Conservation (phyloP, 2,113 vertebrate species). For the Mugil cephalus region DNA sequence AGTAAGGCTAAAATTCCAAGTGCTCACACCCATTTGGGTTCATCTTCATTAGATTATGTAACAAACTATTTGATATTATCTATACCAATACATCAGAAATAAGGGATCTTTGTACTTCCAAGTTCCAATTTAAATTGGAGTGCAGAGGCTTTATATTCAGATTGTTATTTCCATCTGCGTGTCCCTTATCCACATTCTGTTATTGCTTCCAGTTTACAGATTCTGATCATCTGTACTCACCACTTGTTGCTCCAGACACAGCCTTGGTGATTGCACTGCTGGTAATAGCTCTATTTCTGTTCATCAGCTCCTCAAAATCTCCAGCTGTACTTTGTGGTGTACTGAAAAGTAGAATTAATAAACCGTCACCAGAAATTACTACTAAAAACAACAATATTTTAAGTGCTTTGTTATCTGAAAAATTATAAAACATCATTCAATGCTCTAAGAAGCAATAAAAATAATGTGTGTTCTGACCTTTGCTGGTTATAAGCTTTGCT, state of each 20-base stretch:
- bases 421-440: background rate
- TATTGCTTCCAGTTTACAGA: slow-evolving; percentile 13
- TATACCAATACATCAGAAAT: no score
- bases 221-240: slow-evolving; percentile 72
- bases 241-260: slow-evolving; percentile 92
- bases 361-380: background rate
- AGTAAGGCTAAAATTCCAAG: background rate
- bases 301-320: slow-evolving; percentile 96
- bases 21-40: no score
- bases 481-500: slow-evolving; percentile 85
- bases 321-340: slow-evolving; percentile 79
- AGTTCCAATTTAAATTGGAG: background rate
- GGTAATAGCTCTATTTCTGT: slow-evolving; percentile 93
- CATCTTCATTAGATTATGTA: no score
- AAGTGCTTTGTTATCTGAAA: background rate
- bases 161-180: background rate
- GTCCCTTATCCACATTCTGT: background rate
- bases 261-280: slow-evolving; percentile 97
- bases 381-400: slow-evolving; percentile 1
- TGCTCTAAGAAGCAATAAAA: background rate
- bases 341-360: background rate
- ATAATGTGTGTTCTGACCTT: slow-evolving; percentile 81
- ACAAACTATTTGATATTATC: no score
- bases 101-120: background rate
- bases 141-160: background rate